Base-by-base conservation (phyloP, 2,888 invertebrate species). In the Apamea monoglypha region DNA sequence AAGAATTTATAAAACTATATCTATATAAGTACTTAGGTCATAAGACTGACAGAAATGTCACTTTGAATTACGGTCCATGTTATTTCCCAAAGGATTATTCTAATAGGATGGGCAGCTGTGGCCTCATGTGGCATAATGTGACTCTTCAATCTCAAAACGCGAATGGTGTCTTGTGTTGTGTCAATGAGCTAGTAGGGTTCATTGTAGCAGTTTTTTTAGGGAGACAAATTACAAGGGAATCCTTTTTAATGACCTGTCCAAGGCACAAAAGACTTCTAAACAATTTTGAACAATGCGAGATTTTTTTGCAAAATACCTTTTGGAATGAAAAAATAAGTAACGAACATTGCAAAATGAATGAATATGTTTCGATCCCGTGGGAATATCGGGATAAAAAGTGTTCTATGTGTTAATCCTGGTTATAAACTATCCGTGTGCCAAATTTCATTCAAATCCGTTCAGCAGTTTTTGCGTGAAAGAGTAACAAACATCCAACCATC, bases 101-200 rank as follows among this genome's bases (percentile, higher is more conserved):
- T 76, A 76, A 64, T 69, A 66, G 44, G 64, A 78, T 72, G 63
- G 80, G 63, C 50, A 72, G 79, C 61, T 53, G 73, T 8, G 69
- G 21, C n/a, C n/a, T 69, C 29, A 6, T 64, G 29, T 16, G 44
- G 67, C n/a, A 75, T 53, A 70, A 50, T 66, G 14, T 44, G 59
- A 32, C 1, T 70, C 12, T 76, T 59, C 14, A 5, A 47, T 81
- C 16, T 53, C n/a, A 29, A 16, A 59, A 53, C 25, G n/a, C 21
- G 18, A 44, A 44, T 50, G 5, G 21, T 36, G 12, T 32, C 5
- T 72, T 25, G 40, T 6, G 7, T n/a, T 63, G 50, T 61, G 6
- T 44, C n/a, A 16, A 64, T 64, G 12, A 64, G 36, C 25, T 36
- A 18, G 18, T 21, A 29, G 36, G 36, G 16, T 18, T 50, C 10